Percentiles rank a stretch among this genome's conserved stretches.
phyloP scores from a whole-genome alignment of 2,113 vertebrate species.

The Forbesichthys agassizii region DNA sequence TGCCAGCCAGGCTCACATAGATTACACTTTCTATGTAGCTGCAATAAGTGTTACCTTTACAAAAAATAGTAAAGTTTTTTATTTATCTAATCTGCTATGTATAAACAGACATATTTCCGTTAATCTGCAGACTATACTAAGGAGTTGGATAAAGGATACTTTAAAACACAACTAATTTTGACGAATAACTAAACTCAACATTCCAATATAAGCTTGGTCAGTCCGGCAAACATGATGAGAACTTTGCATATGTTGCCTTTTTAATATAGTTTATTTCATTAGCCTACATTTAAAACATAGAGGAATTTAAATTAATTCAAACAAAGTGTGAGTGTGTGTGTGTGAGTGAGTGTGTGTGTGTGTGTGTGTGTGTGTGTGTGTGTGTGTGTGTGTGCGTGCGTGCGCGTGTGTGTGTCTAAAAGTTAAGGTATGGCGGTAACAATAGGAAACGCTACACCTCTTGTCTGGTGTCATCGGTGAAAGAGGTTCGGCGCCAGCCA shows the following conservation, averaged over 20 bases:
- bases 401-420: neutral
- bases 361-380: neutral
- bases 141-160: too few species aligned
- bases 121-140: too few species aligned
- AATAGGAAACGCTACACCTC: conserved; percentile 72
- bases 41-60: too few species aligned
- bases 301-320: neutral
- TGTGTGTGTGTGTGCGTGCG: neutral
- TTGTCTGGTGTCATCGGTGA: conserved; percentile 64
- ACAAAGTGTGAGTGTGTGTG: neutral
- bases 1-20: too few species aligned
- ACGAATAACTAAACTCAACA: too few species aligned
- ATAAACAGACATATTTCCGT: too few species aligned
- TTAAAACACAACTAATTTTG: too few species aligned
- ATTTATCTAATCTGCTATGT: too few species aligned
- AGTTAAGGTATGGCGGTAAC: conserved; percentile 34
- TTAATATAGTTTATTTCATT: too few species aligned
- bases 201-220: neutral
- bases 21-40: too few species aligned
- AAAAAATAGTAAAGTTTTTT: too few species aligned
- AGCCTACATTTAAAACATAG: too few species aligned
- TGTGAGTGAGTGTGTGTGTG: neutral
- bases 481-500: conserved; percentile 63
- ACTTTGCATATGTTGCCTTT: neutral
- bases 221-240: neutral